Evolutionary conservation across 92 coral and sea anemone species (phyloP).

Genomic region (Parazoanthus swiftii): DNA sequence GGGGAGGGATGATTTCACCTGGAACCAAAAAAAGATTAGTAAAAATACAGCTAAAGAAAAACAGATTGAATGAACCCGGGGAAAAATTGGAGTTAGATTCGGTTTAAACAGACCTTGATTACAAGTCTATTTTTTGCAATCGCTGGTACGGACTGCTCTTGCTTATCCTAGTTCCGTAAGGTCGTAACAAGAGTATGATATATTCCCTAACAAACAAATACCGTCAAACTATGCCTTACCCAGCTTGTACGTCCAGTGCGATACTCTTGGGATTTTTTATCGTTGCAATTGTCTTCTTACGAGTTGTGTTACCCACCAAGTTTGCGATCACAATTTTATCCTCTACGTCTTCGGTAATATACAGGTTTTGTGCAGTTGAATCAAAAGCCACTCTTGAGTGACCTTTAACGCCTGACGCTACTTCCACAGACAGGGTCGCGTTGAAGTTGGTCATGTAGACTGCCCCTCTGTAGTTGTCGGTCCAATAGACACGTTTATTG

Average conservation of each 20-base stretch:
- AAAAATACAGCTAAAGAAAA: too few relatives aligned
- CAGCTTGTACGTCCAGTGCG: conserved; percentile 10
- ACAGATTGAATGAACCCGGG: too few relatives aligned
- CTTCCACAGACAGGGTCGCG: neutral
- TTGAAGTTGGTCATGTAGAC: conserved; percentile 26
- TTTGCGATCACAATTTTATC: conserved; percentile 9
- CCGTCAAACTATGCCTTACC: conserved; percentile 10
- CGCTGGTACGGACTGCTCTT: neutral
- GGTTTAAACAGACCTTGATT: too few relatives aligned
- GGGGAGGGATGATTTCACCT: too few relatives aligned
- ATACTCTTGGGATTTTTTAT: conserved; percentile 11
- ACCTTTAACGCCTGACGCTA: conserved; percentile 2
- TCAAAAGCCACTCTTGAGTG: conserved; percentile 31
- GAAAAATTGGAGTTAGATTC: too few relatives aligned
- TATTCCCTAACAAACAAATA: neutral
- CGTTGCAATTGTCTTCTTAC: conserved; percentile 5
- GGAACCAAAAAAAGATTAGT: too few relatives aligned
- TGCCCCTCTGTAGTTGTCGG: neutral
- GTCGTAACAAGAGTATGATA: neutral
- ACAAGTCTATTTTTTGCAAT: too few relatives aligned
- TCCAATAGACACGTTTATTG: conserved; percentile 30
- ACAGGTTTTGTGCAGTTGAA: conserved; percentile 16
- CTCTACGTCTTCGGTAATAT: neutral
- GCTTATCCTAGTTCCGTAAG: neutral
- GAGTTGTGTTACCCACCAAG: conserved; percentile 16